A percentile compares a stretch with the other conserved stretches of the same genome.
These are phyloP conservation scores for Daubentonia madagascariensis DNA, from an alignment of 2,113 vertebrate species.

Conservation along the genomic window DNA sequence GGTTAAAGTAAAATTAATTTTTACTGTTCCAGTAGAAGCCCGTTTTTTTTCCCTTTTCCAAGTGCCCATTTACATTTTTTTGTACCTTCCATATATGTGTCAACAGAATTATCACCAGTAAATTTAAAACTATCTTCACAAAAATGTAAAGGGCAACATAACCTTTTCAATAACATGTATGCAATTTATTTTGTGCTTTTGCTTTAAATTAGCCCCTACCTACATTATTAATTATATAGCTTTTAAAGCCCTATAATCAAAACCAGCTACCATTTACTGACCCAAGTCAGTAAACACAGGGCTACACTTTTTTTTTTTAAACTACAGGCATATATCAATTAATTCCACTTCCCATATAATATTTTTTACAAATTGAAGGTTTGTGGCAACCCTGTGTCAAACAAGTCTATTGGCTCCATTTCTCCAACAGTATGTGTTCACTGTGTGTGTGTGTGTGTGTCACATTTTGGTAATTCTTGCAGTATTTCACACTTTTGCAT, in stretches of 20 bases:
- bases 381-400: no score
- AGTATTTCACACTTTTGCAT: no score
- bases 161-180: not conserved
- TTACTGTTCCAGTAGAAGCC: not conserved
- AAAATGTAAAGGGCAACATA: not conserved
- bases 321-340: no score
- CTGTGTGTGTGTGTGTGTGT: no score
- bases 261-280: not conserved
- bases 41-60: not conserved
- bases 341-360: no score
- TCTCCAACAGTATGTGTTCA: no score
- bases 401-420: no score
- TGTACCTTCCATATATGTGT: not conserved
- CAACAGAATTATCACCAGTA: not conserved
- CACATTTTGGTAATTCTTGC: no score
- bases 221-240: not conserved
- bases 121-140: not conserved
- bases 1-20: not conserved
- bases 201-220: not conserved
- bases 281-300: not conserved
- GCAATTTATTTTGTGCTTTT: not conserved
- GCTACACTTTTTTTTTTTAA: not conserved
- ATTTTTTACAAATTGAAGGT: no score
- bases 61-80: not conserved
- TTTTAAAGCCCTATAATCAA: not conserved